Evolutionary conservation across 35 echinoderm and acorn worm genomes (phyloP).

Genomic region (Stichopus chloronotus): DNA sequence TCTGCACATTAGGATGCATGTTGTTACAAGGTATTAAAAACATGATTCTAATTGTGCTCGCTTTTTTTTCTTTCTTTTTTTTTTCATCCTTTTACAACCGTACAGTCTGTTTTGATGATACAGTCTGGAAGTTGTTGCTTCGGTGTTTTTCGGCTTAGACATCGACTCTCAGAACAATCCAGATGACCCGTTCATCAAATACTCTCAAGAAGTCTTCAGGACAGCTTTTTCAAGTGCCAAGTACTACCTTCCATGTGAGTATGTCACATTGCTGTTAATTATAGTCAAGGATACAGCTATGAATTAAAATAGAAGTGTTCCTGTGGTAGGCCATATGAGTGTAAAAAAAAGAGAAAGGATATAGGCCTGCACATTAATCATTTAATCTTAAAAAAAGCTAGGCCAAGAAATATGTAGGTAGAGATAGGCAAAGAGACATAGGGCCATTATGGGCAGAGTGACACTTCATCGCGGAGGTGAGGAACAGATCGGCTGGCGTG

Average conservation of each 20-base stretch:
- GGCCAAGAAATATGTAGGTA: too few relatives aligned
- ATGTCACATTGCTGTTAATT: background rate
- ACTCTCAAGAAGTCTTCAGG: conserved; percentile 12
- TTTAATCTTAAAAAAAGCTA: too few relatives aligned
- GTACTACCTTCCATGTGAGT: background rate
- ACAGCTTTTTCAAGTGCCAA: background rate
- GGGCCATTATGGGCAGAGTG: too few relatives aligned
- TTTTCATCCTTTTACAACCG: background rate
- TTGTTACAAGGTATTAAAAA: background rate
- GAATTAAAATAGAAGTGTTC: too few relatives aligned
- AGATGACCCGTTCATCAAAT: conserved; percentile 46
- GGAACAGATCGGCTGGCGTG: too few relatives aligned
- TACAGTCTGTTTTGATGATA: conserved; percentile 18
- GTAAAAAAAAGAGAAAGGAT: too few relatives aligned
- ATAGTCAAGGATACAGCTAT: too few relatives aligned
- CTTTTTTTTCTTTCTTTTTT: background rate
- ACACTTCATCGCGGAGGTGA: too few relatives aligned
- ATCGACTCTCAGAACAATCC: conserved; percentile 57
- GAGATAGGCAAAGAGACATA: too few relatives aligned
- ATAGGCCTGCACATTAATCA: too few relatives aligned
- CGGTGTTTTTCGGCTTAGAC: conserved; percentile 25
- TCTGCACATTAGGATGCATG: too few relatives aligned
- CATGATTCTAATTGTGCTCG: background rate
- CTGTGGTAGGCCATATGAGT: too few relatives aligned
- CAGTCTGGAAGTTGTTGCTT: conserved; percentile 39